These are phyloP conservation scores for Tetropium fuscum DNA, from an alignment of 2,888 invertebrate genomes.

Conservation along the genomic window DNA sequence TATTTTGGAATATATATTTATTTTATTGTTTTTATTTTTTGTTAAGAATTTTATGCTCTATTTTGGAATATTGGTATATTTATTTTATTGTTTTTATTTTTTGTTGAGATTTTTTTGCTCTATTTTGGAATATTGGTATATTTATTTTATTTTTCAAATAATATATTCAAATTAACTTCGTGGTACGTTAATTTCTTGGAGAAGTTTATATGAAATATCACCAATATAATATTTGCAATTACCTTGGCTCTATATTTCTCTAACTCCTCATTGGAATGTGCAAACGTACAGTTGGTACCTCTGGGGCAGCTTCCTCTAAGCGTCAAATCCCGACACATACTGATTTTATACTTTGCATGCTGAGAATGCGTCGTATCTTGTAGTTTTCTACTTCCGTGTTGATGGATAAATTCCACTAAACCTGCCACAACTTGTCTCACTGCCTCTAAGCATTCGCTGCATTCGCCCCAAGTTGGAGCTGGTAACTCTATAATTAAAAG, in stretches of 20 bases:
- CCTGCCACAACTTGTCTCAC: slow-evolving; percentile 80
- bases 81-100: too few relatives aligned
- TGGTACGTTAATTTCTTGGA: too few relatives aligned
- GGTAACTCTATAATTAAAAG: slow-evolving; percentile 70
- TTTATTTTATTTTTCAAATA: background rate
- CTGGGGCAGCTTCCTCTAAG: slow-evolving; percentile 86
- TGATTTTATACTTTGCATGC: slow-evolving; percentile 87
- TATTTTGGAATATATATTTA: too few relatives aligned
- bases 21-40: too few relatives aligned
- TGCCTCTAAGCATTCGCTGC: slow-evolving; percentile 76
- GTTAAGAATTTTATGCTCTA: too few relatives aligned
- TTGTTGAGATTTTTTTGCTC: too few relatives aligned
- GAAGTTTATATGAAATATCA: too few relatives aligned
- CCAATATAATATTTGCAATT: too few relatives aligned
- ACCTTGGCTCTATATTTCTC: slow-evolving; percentile 73
- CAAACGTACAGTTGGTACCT: slow-evolving; percentile 90
- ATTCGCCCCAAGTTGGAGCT: slow-evolving; percentile 74
- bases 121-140: too few relatives aligned
- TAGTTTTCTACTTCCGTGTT: slow-evolving; percentile 77
- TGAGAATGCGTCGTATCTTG: slow-evolving; percentile 72
- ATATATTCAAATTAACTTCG: too few relatives aligned
- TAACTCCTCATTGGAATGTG: slow-evolving; percentile 91
- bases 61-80: too few relatives aligned
- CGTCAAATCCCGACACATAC: slow-evolving; percentile 88
- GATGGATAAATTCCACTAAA: slow-evolving; percentile 81